phyloP scores from a whole-genome alignment of 2,113 vertebrate genomes.

The Pluvianellus socialis region DNA sequence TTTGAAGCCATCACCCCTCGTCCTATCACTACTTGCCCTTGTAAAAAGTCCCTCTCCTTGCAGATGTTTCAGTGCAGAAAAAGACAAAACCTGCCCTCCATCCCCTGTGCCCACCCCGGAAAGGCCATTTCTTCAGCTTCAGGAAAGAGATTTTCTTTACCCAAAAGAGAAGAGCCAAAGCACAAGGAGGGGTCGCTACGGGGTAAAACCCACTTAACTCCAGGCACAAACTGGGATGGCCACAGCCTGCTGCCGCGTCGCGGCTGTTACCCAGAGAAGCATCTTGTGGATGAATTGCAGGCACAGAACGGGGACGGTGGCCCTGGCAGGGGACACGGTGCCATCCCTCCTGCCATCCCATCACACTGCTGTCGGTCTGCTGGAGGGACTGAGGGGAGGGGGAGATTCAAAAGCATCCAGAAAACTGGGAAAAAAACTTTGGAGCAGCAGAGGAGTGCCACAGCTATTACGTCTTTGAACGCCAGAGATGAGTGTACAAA shows the following conservation, averaged over 20 bases:
- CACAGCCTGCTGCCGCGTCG: accelerated
- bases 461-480: accelerated
- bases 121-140: not conserved
- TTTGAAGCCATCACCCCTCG: no score
- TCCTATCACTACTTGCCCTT: no score
- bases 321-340: not conserved
- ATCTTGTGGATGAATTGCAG: not conserved
- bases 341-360: accelerated
- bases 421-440: not conserved
- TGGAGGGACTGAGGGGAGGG: not conserved
- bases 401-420: not conserved
- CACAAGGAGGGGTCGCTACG: accelerated
- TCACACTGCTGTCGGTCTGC: not conserved
- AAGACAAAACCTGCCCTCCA: not conserved
- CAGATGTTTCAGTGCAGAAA: not conserved
- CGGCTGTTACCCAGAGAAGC: not conserved
- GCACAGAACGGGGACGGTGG: not conserved
- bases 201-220: not conserved
- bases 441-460: not conserved
- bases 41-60: not conserved
- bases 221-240: not conserved
- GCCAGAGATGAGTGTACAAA: not conserved
- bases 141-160: not conserved
- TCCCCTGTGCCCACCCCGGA: not conserved
- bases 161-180: not conserved